A percentile compares a stretch with the other conserved stretches of the same genome.
phyloP scores from a whole-genome alignment of 2,888 invertebrate species.

The Drosophila macrospina region DNA sequence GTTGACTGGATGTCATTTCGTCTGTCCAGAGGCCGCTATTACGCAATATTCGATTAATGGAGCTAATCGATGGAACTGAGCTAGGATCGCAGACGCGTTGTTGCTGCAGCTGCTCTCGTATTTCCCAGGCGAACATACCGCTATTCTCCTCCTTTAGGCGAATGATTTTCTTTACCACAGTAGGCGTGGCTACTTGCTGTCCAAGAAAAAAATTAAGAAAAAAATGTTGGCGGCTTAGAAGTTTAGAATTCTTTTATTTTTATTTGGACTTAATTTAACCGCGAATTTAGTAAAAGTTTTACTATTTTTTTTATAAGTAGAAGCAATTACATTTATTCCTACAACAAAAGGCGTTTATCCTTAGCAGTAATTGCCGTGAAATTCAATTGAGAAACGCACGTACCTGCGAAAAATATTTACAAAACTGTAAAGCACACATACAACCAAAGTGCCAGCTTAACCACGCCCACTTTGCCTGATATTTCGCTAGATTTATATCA shows the following conservation, averaged over 20 bases:
- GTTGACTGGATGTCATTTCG: constrained; percentile 86
- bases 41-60: constrained; percentile 96
- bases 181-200: constrained; percentile 98
- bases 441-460: constrained; percentile 6
- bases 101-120: constrained; percentile 94
- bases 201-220: constrained; percentile 75
- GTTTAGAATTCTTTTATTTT: not conserved
- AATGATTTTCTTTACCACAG: constrained; percentile 97
- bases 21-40: constrained; percentile 94
- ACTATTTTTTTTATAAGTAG: not conserved
- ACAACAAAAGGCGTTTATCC: not conserved
- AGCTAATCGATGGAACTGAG: constrained; percentile 96
- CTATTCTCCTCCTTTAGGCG: constrained; percentile 97
- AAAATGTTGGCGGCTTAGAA: constrained; percentile 5
- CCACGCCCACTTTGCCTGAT: constrained; percentile 43
- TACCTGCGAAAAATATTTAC: constrained; percentile 17
- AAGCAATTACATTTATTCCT: not conserved
- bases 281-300: not conserved
- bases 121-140: constrained; percentile 99
- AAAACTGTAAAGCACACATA: constrained; percentile 5
- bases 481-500: constrained; percentile 63
- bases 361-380: constrained; percentile 83
- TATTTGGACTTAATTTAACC: not conserved
- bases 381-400: constrained; percentile 71
- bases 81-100: constrained; percentile 96